phyloP scores from a whole-genome alignment of 2,888 invertebrate genomes.

The Stenichneumon culpator region DNA sequence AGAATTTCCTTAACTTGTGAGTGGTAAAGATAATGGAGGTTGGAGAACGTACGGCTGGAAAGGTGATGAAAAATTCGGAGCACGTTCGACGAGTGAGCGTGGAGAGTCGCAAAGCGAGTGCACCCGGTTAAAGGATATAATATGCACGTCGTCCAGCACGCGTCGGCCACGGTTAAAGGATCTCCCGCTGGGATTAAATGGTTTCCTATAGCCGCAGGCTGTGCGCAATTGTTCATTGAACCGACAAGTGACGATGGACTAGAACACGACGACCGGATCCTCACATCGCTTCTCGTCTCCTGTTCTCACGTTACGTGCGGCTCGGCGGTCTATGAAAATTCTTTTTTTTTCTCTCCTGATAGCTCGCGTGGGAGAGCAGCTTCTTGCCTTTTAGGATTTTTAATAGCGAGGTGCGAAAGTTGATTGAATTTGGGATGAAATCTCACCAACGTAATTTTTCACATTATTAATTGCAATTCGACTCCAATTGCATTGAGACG shows the following conservation, averaged over 20 bases:
- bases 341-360: conserved; percentile 25
- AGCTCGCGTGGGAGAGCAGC: conserved; percentile 57
- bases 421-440: not conserved
- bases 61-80: conserved; percentile 51
- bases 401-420: not conserved
- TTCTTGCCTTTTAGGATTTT: conserved; percentile 28
- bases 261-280: conserved; percentile 59
- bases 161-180: conserved; percentile 72
- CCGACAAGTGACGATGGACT: conserved; percentile 69
- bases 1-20: not conserved
- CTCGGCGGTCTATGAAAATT: conserved; percentile 63
- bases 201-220: conserved; percentile 80
- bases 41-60: not conserved
- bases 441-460: not conserved
- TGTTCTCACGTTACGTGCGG: conserved; percentile 78
- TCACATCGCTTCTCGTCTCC: conserved; percentile 34
- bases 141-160: conserved; percentile 50
- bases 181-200: conserved; percentile 76
- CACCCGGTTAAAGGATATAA: conserved; percentile 74
- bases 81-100: conserved; percentile 69
- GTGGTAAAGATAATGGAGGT: not conserved
- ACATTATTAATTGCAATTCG: too few species aligned
- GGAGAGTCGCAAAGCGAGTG: conserved; percentile 73
- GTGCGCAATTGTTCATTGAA: conserved; percentile 78
- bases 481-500: too few species aligned